Conservation (phyloP, 2,888 invertebrate genomes). For the Conops quadrifasciatus region DNA sequence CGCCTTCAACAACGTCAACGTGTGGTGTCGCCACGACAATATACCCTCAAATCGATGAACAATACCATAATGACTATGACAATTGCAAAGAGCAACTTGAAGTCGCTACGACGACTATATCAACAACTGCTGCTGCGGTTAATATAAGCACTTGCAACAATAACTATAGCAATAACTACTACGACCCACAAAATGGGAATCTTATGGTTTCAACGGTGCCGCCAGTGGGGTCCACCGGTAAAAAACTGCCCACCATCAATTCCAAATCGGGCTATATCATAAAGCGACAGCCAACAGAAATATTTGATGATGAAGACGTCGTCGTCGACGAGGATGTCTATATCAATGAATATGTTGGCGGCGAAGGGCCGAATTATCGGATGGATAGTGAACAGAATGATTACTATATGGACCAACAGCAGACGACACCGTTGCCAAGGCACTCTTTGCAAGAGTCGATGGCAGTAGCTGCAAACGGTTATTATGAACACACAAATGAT, state of each 20-base stretch:
- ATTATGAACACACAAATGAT: constrained; percentile 56
- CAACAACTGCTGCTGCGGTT: constrained; percentile 24
- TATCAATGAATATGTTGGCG: constrained; percentile 40
- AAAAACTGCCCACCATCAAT: constrained; percentile 63
- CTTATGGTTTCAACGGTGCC: constrained; percentile 56
- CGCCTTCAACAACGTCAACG: constrained; percentile 31
- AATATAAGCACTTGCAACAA: constrained; percentile 37
- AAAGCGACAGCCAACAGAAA: constrained; percentile 63
- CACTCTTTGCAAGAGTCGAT: constrained; percentile 9
- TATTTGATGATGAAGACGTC: constrained; percentile 54
- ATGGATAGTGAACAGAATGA: constrained; percentile 61
- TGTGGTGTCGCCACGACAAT: constrained; percentile 28
- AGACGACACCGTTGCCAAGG: constrained; percentile 47
- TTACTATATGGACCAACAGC: constrained; percentile 57
- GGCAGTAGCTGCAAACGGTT: constrained; percentile 48
- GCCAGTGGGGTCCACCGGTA: constrained; percentile 56
- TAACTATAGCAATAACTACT: constrained; percentile 46
- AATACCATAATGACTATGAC: constrained; percentile 51
- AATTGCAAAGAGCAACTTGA: constrained; percentile 53
- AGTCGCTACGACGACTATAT: constrained; percentile 35
- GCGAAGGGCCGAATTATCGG: constrained; percentile 51
- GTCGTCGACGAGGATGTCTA: constrained; percentile 46
- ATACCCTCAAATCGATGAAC: constrained; percentile 30
- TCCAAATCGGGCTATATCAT: constrained; percentile 54
- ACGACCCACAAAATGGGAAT: constrained; percentile 18